Conservation (phyloP, 1,140 invertebrate species). For the Diabrotica virgifera region DNA sequence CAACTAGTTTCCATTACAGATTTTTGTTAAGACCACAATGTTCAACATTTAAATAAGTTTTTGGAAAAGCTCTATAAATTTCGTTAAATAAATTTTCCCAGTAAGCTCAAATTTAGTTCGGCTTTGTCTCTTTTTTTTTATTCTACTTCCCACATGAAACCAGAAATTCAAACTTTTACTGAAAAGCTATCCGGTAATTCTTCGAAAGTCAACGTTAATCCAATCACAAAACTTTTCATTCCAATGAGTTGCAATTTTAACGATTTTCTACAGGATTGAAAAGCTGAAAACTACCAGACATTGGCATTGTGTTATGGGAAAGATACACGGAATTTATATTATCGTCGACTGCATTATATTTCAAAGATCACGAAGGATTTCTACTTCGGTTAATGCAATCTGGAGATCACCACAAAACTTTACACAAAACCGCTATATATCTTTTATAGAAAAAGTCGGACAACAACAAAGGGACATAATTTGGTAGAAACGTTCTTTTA, state of each 20-base stretch:
- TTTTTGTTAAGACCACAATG: too few species aligned
- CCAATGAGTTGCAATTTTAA: slow-evolving; percentile 3
- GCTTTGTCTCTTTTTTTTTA: background rate
- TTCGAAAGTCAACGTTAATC: slow-evolving; percentile 7
- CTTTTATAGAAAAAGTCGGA: too few species aligned
- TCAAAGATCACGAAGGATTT: slow-evolving; percentile 4
- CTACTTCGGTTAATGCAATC: slow-evolving; percentile 13
- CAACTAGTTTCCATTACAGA: too few species aligned
- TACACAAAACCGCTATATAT: background rate
- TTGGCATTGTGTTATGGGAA: slow-evolving; percentile 11
- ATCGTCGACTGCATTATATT: slow-evolving; percentile 12
- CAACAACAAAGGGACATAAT: too few species aligned
- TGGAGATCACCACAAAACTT: slow-evolving; percentile 2
- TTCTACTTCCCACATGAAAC: slow-evolving; percentile 5
- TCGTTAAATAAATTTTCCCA: too few species aligned
- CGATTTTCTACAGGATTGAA: slow-evolving; percentile 11
- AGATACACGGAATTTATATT: slow-evolving; percentile 13
- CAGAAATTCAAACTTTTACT: slow-evolving; percentile 4
- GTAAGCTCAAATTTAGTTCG: too few species aligned
- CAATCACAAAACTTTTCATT: slow-evolving; percentile 11
- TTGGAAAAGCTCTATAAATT: too few species aligned
- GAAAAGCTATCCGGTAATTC: slow-evolving; percentile 7
- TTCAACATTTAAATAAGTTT: too few species aligned
- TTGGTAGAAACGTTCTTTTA: too few species aligned
- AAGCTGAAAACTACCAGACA: slow-evolving; percentile 11